Base-by-base conservation (phyloP, 2,113 vertebrate species). In the Seriola dumerili region DNA sequence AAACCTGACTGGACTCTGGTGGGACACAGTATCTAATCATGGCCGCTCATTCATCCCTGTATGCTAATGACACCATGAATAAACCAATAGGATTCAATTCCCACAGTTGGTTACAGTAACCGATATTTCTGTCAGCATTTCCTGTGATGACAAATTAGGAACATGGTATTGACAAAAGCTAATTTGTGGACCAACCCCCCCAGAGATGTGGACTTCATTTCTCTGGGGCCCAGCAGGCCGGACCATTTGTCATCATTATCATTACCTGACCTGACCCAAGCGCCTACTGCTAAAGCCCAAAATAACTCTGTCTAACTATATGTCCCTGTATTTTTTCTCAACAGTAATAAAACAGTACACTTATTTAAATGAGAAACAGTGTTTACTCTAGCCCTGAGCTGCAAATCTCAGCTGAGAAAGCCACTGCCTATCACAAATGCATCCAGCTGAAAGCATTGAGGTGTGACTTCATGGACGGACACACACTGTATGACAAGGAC, bases 141-240 rank as follows among this genome's bases (percentile, higher is more conserved):
- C 90, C 91, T 84, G 91, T 81, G 93, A 92, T 93, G 92, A 94
- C 92, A 92, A 90, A 94, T 94, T 92, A 92, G 94, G 93, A 92
- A 93, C 93, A 80, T 75, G 81, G 84, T 96, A 96, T 96, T 95
- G 96, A 96, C 95, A 89, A 92, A 92, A 95, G 95, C 94, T 96
- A 94, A 95, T 93, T 94, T 94, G 91, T 88, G 61, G 72, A 76
- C 65, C 76, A 90, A 90, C 94, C 93, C 86, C 86, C 90, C 86
- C 91, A 81, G 85, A 85, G 91, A 84, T 66, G 86, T 62, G 85
- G 85, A 71, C 89, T 85, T 89, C 82, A 87, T 92, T 90, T 93
- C 89, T 89, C 90, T 64, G 81, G 80, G 76, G 83, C 77, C 77
- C 78, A 65, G 76, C 78, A 52, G 69, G 78, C 65, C 46, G 52